phyloP scores from a whole-genome alignment of 2,113 vertebrate genomes.

The Camelus dromedarius region DNA sequence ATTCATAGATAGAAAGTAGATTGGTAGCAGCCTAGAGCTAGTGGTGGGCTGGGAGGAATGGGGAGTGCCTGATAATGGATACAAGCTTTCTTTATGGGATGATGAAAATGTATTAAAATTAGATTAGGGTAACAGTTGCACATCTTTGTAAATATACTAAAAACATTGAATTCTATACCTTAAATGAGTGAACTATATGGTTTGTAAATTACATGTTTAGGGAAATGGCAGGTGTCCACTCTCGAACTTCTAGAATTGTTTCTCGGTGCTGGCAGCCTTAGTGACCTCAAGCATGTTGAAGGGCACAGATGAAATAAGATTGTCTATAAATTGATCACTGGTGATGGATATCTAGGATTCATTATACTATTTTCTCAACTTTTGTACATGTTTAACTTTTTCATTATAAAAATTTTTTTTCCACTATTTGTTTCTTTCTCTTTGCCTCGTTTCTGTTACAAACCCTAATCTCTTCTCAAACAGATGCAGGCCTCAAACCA shows the following conservation, averaged over 20 bases:
- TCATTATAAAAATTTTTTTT: not conserved
- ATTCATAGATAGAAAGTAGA: not conserved
- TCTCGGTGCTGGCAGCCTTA: too few relatives aligned
- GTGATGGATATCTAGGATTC: not conserved
- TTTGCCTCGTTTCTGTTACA: slow-evolving; percentile 4
- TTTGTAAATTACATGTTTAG: not conserved
- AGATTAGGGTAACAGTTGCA: not conserved
- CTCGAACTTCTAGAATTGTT: too few relatives aligned
- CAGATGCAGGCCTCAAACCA: not conserved
- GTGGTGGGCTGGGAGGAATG: not conserved
- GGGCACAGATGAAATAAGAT: not conserved
- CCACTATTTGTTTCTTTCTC: not conserved
- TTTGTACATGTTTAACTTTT: not conserved
- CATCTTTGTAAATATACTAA: not conserved
- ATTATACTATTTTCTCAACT: not conserved
- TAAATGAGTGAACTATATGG: not conserved
- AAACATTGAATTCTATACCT: not conserved
- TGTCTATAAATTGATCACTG: not conserved
- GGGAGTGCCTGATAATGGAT: not conserved
- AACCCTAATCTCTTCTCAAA: not conserved
- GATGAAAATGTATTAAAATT: not conserved
- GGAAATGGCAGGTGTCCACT: too few relatives aligned
- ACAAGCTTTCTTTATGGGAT: not conserved
- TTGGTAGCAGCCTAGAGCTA: not conserved
- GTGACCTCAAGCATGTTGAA: too few relatives aligned